Evolutionary conservation across 2,888 invertebrate species (phyloP).

Genomic region (Fissipunctia ypsillon): DNA sequence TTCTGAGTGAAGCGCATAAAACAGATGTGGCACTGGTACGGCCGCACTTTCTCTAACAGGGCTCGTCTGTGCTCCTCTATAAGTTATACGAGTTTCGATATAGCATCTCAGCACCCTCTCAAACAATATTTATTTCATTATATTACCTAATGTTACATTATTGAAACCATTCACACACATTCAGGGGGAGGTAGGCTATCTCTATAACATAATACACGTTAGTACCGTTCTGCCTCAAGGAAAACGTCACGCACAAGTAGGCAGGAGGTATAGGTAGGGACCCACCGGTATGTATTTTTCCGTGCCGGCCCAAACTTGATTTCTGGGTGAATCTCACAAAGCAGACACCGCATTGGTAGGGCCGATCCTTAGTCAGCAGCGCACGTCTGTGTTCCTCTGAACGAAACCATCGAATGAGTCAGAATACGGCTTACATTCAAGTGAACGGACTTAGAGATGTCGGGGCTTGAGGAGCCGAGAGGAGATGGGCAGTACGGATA

Average conservation of each 20-base stretch:
- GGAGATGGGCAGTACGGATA: slow-evolving; percentile 61
- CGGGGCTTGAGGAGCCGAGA: slow-evolving; percentile 71
- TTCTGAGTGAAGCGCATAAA: slow-evolving; percentile 94
- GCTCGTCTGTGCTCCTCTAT: slow-evolving; percentile 91
- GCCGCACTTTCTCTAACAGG: slow-evolving; percentile 91
- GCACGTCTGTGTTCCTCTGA: slow-evolving; percentile 88
- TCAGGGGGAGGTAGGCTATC: slow-evolving; percentile 88
- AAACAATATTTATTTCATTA: slow-evolving; percentile 79
- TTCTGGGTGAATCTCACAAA: slow-evolving; percentile 92
- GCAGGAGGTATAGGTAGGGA: slow-evolving; percentile 78
- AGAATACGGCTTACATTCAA: slow-evolving; percentile 72
- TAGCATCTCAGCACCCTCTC: slow-evolving; percentile 86
- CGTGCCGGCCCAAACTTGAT: slow-evolving; percentile 93
- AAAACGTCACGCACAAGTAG: slow-evolving; percentile 82
- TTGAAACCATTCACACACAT: slow-evolving; percentile 85
- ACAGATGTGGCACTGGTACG: slow-evolving; percentile 93
- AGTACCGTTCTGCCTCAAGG: slow-evolving; percentile 86
- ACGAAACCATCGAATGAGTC: slow-evolving; percentile 83
- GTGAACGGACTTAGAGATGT: slow-evolving; percentile 62
- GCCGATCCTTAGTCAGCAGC: slow-evolving; percentile 88
- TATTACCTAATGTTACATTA: slow-evolving; percentile 77
- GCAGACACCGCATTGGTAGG: slow-evolving; percentile 92
- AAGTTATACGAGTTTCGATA: slow-evolving; percentile 89
- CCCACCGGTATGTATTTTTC: slow-evolving; percentile 92
- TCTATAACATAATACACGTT: slow-evolving; percentile 72